These are phyloP conservation scores for Euclidia mi DNA, from an alignment of 2,888 invertebrate species.

Conservation along the genomic window DNA sequence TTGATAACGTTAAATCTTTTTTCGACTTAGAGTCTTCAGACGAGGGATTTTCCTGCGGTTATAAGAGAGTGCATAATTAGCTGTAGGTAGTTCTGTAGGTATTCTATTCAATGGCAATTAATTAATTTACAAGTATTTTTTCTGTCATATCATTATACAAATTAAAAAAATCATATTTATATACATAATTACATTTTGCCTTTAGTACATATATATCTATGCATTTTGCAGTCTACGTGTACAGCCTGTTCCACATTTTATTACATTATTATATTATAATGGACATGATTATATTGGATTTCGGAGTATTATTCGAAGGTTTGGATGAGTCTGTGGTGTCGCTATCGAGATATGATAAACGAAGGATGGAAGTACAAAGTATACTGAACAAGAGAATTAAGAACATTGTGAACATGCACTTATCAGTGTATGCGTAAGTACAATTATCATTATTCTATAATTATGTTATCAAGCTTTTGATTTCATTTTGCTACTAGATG, in stretches of 20 bases:
- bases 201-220: neutral
- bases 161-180: no score
- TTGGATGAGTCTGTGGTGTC: constrained; percentile 63
- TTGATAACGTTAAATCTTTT: no score
- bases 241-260: constrained; percentile 72
- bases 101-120: no score
- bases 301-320: constrained; percentile 71
- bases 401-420: constrained; percentile 74
- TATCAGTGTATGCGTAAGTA: constrained; percentile 67
- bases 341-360: constrained; percentile 52
- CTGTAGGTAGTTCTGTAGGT: no score
- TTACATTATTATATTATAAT: constrained; percentile 71
- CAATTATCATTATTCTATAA: neutral
- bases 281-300: constrained; percentile 71
- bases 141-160: no score
- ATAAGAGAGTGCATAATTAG: no score
- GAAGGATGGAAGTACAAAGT: constrained; percentile 58
- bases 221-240: constrained; percentile 71
- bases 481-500: neutral
- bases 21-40: no score
- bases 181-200: neutral
- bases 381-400: constrained; percentile 64
- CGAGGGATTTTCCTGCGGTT: no score
- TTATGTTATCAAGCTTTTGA: neutral
- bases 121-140: no score